Evolutionary conservation across 2,888 invertebrate species (phyloP), one percentile per base, ranked within the genome.

Genomic region (Ceramica pisi): DNA sequence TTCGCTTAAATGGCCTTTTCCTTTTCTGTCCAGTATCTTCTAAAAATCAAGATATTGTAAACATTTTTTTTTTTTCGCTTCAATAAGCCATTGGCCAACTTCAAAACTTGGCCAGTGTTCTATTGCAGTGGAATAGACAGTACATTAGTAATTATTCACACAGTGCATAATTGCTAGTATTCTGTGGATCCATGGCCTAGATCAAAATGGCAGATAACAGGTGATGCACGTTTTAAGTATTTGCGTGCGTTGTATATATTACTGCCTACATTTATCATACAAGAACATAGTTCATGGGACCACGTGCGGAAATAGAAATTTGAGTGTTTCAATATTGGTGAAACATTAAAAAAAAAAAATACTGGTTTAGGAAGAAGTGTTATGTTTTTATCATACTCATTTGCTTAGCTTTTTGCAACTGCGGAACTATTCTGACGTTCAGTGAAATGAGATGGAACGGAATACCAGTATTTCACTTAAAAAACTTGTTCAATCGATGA

Each of bases 221-320:
- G 71, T 82, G 73, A 71, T 69, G 71, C 23, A 48, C 79, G 84
- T 67, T 23, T 70, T 56, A 41, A 80, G 82, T 59, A 48, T 71
- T 64, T 48, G 41, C 73, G 66, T 67, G n/a, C 67, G 10, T 77
- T 70, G 71, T 72, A 79, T 72, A 79, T 76, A 59, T 61, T 67
- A 48, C 55, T 81, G 65, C 76, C 78, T 67, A 84, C 83, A 84
- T 73, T 73, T 23, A 14, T 55, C 38, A n/a, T 23, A 38, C 2
- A 19, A 3, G 21, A n/a, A n/a, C n/a, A n/a, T 0, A 6, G 3
- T 44, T 31, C 48, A 12, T 5, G 4, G 5, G 8, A 31, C 1
- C n/a, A 26, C 19, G 5, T 38, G 46, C 2, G 1, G 41, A 26
- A 21, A 41, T 41, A 41, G 41, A 12, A 41, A 41, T 14, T 14